A percentile compares a stretch with the other conserved stretches of the same genome.
These are phyloP conservation scores for Gadus macrocephalus DNA, from an alignment of 2,113 vertebrate genomes.

Conservation along the genomic window DNA sequence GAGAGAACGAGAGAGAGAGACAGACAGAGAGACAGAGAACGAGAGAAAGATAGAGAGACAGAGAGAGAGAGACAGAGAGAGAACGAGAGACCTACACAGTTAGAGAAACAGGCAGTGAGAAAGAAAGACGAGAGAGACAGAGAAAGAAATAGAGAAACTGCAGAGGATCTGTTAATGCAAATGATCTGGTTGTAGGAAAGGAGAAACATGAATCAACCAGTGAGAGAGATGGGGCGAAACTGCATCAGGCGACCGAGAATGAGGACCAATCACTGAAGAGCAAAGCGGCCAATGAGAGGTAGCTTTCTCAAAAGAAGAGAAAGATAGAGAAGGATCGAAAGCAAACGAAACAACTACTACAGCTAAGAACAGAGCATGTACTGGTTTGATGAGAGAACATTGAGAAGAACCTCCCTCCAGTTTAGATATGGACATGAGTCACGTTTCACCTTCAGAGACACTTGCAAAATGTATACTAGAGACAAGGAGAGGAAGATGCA, in stretches of 20 bases:
- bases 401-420: constrained; percentile 40
- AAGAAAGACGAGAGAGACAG: constrained; percentile 13
- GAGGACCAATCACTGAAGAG: constrained; percentile 56
- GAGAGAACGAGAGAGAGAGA: too few relatives aligned
- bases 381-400: constrained; percentile 30
- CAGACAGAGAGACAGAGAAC: too few relatives aligned
- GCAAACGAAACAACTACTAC: too few relatives aligned
- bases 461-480: constrained; percentile 77
- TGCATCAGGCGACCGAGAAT: constrained; percentile 38
- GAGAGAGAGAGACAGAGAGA: too few relatives aligned
- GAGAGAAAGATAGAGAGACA: too few relatives aligned
- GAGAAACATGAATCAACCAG: constrained; percentile 56
- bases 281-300: constrained; percentile 52
- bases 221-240: constrained; percentile 52
- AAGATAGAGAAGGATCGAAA: constrained; percentile 32
- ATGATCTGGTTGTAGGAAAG: constrained; percentile 20
- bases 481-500: constrained; percentile 5
- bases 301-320: constrained; percentile 9
- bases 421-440: constrained; percentile 64
- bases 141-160: constrained; percentile 23
- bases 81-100: too few relatives aligned
- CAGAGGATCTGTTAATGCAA: constrained; percentile 1
- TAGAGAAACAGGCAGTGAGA: too few relatives aligned
- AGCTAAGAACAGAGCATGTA: too few relatives aligned
- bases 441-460: constrained; percentile 73